Evolutionary conservation across 2,113 vertebrate species (phyloP), one percentile per base, ranked within the genome.

Genomic region (Sisor rabdophorus): DNA sequence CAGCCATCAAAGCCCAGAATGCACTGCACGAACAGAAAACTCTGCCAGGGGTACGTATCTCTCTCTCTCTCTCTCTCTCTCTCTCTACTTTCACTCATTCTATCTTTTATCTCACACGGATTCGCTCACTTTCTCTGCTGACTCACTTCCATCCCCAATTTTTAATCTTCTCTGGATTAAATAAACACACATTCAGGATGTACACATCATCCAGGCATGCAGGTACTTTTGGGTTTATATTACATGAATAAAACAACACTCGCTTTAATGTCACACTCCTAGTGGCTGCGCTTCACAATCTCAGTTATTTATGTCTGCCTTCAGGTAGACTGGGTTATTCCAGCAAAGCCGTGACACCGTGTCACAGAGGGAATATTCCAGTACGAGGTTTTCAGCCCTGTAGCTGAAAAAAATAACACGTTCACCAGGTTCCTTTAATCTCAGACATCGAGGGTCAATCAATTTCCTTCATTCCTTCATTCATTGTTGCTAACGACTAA

Each of bases 1-100:
- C 83, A 80, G 83, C 83, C 80, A 84, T 84, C 77, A 84, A 82
- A 78, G 83, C 83, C 78, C 83, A 84, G 83, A 82, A 84, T 84
- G 83, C 78, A 84, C 70, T 84, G 78, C 83, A 84, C 65, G 80
- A 84, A 80, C 83, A 84, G 78, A 84, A 84, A 79, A 84, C 83
- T 76, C 80, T 84, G 55, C 83, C 83, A 70, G 83, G 83, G 83
- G 83, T 84, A 78, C 7, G 83, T 84, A 54, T 61, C 74, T 78
- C 59, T 71, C 61, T 44, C 44, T 61, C 30, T 47, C 24, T 71
- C 74, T 73, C 2, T 65, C 60, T 72, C 50, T 47, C 36, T 16
- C n/a, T n/a, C n/a, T n/a, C n/a, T n/a, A n/a, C 32, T 36, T 36
- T 36, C 32, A 36, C 32, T 36, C 32, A 36, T 36, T 36, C 6